Conservation (phyloP, 2,888 invertebrate species). For the Orthonychiurus folsomi region DNA sequence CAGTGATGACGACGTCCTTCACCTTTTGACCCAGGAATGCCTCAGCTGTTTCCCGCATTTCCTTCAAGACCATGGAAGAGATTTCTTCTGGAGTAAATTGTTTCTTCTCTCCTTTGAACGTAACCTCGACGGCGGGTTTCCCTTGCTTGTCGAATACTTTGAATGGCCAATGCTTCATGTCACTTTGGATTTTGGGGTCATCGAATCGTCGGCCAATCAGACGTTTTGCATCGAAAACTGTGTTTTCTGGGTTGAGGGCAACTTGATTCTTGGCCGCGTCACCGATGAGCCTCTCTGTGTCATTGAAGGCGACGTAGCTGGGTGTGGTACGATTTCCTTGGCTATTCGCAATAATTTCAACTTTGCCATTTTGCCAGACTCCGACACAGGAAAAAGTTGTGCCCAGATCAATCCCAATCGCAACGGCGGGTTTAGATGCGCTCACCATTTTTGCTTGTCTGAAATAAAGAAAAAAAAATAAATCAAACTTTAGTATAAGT, state of each 20-base stretch:
- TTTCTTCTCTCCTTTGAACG: constrained; percentile 46
- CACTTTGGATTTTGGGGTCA: constrained; percentile 84
- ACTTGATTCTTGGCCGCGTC: constrained; percentile 3
- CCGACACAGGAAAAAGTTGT: constrained; percentile 3
- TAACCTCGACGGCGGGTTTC: background rate
- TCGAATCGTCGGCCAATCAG: constrained; percentile 84
- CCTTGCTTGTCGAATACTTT: background rate
- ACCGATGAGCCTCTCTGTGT: background rate
- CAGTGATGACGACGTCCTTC: constrained; percentile 66
- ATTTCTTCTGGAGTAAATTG: constrained; percentile 55
- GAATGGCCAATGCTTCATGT: constrained; percentile 43
- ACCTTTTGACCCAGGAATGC: constrained; percentile 74
- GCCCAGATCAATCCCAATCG: constrained; percentile 3
- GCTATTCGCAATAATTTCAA: no score
- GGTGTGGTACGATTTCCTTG: constrained; percentile 4
- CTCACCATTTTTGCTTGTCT: no score
- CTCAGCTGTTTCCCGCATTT: constrained; percentile 87
- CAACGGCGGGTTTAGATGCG: no score
- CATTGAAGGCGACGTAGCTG: background rate
- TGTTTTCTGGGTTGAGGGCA: background rate
- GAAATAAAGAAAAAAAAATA: no score
- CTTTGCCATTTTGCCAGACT: background rate
- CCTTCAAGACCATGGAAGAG: constrained; percentile 60
- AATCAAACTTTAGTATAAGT: no score
- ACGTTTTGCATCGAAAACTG: constrained; percentile 61